Base-by-base conservation (phyloP, 1,140 invertebrate genomes). In the Drosophila yakuba region DNA sequence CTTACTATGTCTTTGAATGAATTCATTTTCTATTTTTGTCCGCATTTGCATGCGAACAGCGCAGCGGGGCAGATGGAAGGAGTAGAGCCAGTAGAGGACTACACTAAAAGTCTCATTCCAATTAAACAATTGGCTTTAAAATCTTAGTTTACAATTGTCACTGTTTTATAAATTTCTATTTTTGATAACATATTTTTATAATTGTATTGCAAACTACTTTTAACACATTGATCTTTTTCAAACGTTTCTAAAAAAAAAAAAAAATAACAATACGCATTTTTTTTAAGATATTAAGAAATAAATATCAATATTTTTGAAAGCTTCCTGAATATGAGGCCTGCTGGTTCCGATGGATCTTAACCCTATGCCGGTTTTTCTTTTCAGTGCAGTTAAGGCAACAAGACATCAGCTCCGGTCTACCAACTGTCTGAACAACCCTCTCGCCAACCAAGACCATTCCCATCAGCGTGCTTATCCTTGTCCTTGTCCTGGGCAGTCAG, bases 1-100 rank as follows among this genome's bases (percentile, higher is more conserved):
- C 79, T 66, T 79, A 76, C 75, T 80, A 77, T 77, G 80, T 82
- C 76, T 88, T 89, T 79, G 74, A 86, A 79, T 80, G 84, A 89
- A 88, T 88, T 86, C 75, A 88, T 83, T 86, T 86, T 77, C 79
- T 83, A 80, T 88, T 83, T 79, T 54, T 71, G 78, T 20, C 38
- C 50, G 75, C 79, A 88, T 88, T 88, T 89, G 84, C 79, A 88
- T 88, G 83, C 81, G 74, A 55, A 32, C 64, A 52, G 59, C 61
- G 35, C 28, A 25, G 50, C 7, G 10, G 20, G 10, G 39, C 32
- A 32, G 32, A 8, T 32, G 32, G 32, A 32, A 32, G 7, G 32
- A 32, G 32, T 32, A 32, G 32, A 32, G 25, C 28, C 11, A 32
- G 3, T 15, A 23, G 38, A 35, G 23, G 8, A 14, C 38, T 39